Evolutionary conservation across 2,797 vertebrate genomes (phyloP).

Genomic region (Parauchenoglanis punctatus): DNA sequence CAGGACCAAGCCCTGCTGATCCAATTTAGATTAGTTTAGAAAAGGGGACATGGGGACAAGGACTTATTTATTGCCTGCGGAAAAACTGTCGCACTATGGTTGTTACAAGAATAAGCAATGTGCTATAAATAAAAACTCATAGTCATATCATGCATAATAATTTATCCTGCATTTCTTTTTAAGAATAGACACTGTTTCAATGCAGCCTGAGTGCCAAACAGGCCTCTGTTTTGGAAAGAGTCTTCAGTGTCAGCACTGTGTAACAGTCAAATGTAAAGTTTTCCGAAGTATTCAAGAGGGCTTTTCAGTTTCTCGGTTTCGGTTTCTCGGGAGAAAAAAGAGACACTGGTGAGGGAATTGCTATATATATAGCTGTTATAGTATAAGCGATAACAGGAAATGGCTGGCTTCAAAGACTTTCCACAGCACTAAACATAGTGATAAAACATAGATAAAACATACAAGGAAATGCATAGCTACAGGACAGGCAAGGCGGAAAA

Average conservation of each 20-base stretch:
- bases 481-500: background rate
- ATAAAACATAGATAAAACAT: background rate
- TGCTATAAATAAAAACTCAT: slow-evolving; percentile 19
- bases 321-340: background rate
- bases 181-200: background rate
- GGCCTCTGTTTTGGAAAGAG: background rate
- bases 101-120: slow-evolving; percentile 8
- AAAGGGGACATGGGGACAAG: slow-evolving; percentile 56
- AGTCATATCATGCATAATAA: background rate
- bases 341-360: background rate
- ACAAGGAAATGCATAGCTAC: background rate
- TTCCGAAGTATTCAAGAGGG: background rate
- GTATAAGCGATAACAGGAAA: background rate
- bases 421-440: background rate
- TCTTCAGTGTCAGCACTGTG: background rate
- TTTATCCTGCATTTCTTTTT: background rate
- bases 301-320: background rate
- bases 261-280: background rate
- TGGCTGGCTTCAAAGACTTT: background rate
- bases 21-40: slow-evolving; percentile 72
- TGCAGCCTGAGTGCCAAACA: background rate
- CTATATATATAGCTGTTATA: background rate
- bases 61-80: slow-evolving; percentile 70
- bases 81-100: slow-evolving; percentile 26
- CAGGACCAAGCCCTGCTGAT: slow-evolving; percentile 57